Evolutionary conservation across 2,888 invertebrate species (phyloP).

Genomic region (Laspeyria flexula): DNA sequence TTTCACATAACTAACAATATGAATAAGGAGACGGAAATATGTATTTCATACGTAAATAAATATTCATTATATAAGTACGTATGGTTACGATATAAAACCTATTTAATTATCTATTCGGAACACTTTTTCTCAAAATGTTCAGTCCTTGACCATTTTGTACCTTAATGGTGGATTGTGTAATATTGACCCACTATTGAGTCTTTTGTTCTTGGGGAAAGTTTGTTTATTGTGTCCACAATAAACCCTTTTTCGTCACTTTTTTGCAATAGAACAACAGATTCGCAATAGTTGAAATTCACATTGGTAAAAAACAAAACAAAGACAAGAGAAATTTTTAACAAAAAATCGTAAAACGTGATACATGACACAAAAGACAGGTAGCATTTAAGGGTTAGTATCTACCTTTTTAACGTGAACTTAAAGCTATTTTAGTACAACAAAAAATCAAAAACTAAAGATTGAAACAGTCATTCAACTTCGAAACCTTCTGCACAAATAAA

Average conservation of each 20-base stretch:
- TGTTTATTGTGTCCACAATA: conserved; percentile 61
- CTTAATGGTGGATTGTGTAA: conserved; percentile 59
- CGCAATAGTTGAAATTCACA: conserved; percentile 28
- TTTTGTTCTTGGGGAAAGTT: conserved; percentile 76
- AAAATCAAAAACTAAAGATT: conserved; percentile 9
- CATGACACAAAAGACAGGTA: conserved; percentile 54
- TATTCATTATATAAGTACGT: no score
- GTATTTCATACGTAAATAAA: background rate
- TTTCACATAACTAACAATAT: conserved; percentile 25
- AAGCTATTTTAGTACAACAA: background rate
- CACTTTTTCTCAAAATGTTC: conserved; percentile 13
- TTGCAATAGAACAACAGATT: conserved; percentile 45
- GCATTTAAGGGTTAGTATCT: conserved; percentile 29
- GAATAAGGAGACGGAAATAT: conserved; percentile 13
- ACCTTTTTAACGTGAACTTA: conserved; percentile 10
- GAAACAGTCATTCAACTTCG: conserved; percentile 19
- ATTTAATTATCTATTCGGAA: conserved; percentile 33
- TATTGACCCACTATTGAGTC: conserved; percentile 57
- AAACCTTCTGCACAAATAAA: conserved; percentile 11
- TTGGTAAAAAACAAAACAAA: conserved; percentile 26
- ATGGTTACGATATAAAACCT: no score
- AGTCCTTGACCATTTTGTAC: conserved; percentile 47
- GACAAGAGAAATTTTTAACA: conserved; percentile 15
- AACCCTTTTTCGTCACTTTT: conserved; percentile 72
- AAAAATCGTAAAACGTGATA: conserved; percentile 37